Conservation (phyloP, 2,888 invertebrate genomes). For the Latrodectus elegans region DNA sequence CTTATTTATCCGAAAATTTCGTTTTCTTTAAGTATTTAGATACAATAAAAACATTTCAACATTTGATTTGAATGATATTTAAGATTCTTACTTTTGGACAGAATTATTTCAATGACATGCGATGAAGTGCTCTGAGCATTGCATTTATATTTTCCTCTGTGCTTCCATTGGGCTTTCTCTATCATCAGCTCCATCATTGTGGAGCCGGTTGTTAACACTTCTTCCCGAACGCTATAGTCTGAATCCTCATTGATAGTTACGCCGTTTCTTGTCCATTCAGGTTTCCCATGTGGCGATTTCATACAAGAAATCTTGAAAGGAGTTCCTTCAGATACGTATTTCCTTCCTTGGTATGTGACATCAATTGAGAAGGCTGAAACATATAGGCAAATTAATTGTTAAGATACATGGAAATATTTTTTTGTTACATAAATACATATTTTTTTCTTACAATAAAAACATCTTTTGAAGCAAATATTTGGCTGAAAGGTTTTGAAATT, state of each 20-base stretch:
- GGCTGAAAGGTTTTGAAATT: too few relatives aligned
- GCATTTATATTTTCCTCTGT: conserved; percentile 69
- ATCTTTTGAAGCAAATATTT: too few relatives aligned
- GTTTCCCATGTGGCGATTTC: conserved; percentile 65
- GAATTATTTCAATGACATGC: conserved; percentile 52
- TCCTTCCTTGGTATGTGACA: conserved; percentile 65
- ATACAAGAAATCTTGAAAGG: conserved; percentile 65
- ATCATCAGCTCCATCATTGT: conserved; percentile 39
- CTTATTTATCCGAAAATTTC: too few relatives aligned
- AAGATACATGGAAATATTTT: too few relatives aligned
- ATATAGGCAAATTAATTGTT: background rate
- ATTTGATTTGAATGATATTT: too few relatives aligned
- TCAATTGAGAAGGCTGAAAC: conserved; percentile 21
- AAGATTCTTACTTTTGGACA: conserved; percentile 28
- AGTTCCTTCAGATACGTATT: conserved; percentile 64
- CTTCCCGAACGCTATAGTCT: conserved; percentile 12
- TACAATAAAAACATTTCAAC: too few relatives aligned
- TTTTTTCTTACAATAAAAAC: too few relatives aligned
- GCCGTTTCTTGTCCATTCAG: conserved; percentile 70
- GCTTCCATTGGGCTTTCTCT: conserved; percentile 36
- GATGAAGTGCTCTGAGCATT: conserved; percentile 24
- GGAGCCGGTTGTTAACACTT: conserved; percentile 1
- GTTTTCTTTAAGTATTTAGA: too few relatives aligned
- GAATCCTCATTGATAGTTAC: conserved; percentile 11
- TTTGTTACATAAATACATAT: too few relatives aligned